Evolutionary conservation across 2,797 vertebrate species (phyloP).

Genomic region (Acanthis flammea): DNA sequence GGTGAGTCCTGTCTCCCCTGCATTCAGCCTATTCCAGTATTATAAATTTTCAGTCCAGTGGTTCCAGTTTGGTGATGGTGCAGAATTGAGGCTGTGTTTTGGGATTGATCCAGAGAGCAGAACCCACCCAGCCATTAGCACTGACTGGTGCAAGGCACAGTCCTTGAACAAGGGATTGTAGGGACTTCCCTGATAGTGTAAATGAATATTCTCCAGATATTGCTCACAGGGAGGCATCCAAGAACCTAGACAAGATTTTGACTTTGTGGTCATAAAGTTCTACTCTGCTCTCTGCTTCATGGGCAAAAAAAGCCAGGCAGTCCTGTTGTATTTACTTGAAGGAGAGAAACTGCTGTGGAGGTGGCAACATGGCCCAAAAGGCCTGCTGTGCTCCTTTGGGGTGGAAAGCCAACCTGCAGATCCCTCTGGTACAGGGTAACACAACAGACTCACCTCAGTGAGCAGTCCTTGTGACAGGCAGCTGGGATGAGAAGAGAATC

Average conservation of each 20-base stretch:
- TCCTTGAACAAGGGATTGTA: background rate
- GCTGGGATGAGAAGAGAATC: background rate
- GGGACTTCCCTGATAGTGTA: background rate
- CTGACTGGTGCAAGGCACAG: fast-evolving
- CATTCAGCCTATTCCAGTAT: background rate
- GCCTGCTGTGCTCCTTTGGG: background rate
- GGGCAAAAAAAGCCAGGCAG: background rate
- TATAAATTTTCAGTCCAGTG: background rate
- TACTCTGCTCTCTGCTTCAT: background rate
- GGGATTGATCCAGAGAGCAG: background rate
- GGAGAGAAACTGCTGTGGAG: background rate
- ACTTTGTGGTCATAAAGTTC: background rate
- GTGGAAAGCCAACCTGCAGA: background rate
- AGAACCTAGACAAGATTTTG: background rate
- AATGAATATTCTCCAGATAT: background rate
- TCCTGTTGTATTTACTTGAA: background rate
- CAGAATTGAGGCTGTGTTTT: background rate
- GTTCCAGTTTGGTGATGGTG: background rate
- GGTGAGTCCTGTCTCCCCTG: background rate
- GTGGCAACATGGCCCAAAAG: background rate
- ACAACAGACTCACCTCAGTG: background rate
- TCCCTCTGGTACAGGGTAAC: fast-evolving
- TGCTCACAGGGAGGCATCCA: background rate
- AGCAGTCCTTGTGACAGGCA: background rate
- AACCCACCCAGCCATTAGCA: background rate